Base-by-base conservation (phyloP, 2,113 vertebrate species). In the Peucedramus taeniatus region DNA sequence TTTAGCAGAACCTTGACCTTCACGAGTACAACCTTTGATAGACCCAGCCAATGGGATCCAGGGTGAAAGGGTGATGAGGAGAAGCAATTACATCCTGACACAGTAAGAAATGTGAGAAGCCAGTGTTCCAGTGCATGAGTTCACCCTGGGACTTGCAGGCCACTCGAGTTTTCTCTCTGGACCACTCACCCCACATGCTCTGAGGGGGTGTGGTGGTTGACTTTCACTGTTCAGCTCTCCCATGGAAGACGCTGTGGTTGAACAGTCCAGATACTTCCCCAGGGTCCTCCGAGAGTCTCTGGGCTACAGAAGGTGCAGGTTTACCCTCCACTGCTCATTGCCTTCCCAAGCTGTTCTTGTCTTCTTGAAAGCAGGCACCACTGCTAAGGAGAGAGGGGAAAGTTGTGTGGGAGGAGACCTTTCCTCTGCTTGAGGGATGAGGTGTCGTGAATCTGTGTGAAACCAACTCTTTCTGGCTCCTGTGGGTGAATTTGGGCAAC, bases 1-100 rank as follows among this genome's bases (percentile, higher is more conserved):
- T 61, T 80, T 30, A 84, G 50, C 65, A 83, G 49, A 27, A 60
- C 60, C 17, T 0, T 7, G 53, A 89, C 80, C 69, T 84, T 79
- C 30, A 27, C 0, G 0, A 75, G 31, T 15, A 42, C 39, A 69
- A 50, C n/a, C 24, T 39, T 10, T 1, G 9, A 6, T 1, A 66
- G 42, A 60, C 4, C 12, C 28, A 86, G 60, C 64, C 72, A 33
- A 4, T 16, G 61, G 72, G 76, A 61, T 57, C 15, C 69, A 39
- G 77, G 49, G 40, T 79, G 84, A 61, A 81, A 75, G 35, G 45
- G 49, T 65, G 78, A 66, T 0, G 1, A 77, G 42, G n/a, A 57
- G 30, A 87, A 82, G 22, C 45, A 64, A 27, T 84, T 93, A 33
- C 0, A 3, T 84, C 57, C 37, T 78, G 78, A 57, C 53, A 35